Evolutionary conservation across 2,797 vertebrate species (phyloP), one percentile per base, ranked within the genome.

Genomic region (Pipistrellus kuhlii): DNA sequence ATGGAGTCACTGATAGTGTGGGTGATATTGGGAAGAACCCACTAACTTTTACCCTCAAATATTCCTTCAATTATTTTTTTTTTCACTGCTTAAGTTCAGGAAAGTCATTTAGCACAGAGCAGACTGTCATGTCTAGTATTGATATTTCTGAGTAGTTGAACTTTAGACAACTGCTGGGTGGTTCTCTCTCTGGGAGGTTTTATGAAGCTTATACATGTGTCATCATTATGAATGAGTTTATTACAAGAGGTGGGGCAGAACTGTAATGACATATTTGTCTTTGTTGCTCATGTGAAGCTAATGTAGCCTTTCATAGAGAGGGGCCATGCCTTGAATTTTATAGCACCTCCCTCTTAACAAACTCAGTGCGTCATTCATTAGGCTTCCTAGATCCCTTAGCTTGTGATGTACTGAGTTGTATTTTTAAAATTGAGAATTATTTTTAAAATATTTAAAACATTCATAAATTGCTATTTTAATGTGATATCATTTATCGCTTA

Each of bases 231-330:
- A 83, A 83, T 90, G 82, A 51, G 41, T 90, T 95, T 93, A 71
- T 91, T 95, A n/a, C 55, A 88, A 69, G 86, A 95, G 32, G 76
- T 83, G 81, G 90, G 68, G 30, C 59, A 94, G 68, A 90, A 20
- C 18, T 75, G 14, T 92, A 71, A 77, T 89, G 78, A 75, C 32
- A 35, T 84, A 17, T 64, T 90, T 95, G 32, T 76, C 55, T 92
- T 94, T 86, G 69, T 64, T 95, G 38, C 25, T 85, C 44, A 51
- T 23, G 20, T 71, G 76, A 94, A 88, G 23, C 69, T 83, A 59
- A 78, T 83, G 71, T 88, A 66, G n/a, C 38, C 21, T 57, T 92
- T 88, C 78, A 72, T 48, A 72, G 85, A 48, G 11, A 9, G 23
- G 62, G 41, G n/a, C 51, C 57, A 46, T 73, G 57, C 55, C 78